Evolutionary conservation across 1,140 invertebrate species (phyloP).

Genomic region (Brachionus manjavacas): DNA sequence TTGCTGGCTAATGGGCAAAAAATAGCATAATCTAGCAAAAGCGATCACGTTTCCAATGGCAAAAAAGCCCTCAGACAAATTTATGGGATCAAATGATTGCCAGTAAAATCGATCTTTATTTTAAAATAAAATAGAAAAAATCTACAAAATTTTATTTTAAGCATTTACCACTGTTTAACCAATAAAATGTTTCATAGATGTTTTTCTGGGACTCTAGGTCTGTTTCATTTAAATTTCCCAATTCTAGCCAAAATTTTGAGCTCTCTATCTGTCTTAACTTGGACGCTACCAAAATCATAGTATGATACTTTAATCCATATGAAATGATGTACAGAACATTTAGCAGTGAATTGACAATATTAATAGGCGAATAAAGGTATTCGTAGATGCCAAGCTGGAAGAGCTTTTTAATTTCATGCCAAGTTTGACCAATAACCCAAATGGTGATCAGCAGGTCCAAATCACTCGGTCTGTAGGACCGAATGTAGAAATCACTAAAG

Average conservation of each 20-base stretch:
- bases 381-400: constrained; percentile 49
- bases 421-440: constrained; percentile 48
- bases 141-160: not conserved
- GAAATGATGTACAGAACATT: constrained; percentile 53
- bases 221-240: not conserved
- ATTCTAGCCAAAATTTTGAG: constrained; percentile 4
- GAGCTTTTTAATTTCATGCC: constrained; percentile 53
- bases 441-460: constrained; percentile 31
- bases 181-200: constrained; percentile 21
- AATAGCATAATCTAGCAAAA: constrained; percentile 55
- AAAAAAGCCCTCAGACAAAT: constrained; percentile 49
- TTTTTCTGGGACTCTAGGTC: not conserved
- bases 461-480: constrained; percentile 17
- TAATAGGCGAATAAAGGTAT: constrained; percentile 53
- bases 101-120: constrained; percentile 51
- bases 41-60: constrained; percentile 54
- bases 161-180: constrained; percentile 35
- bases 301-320: constrained; percentile 48
- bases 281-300: constrained; percentile 15
- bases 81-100: constrained; percentile 49
- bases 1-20: constrained; percentile 58
- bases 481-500: constrained; percentile 29
- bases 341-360: constrained; percentile 52
- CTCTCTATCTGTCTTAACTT: not conserved
- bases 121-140: not conserved